These are phyloP conservation scores for Eupithecia inturbata DNA, from an alignment of 2,888 invertebrate genomes.

Conservation along the genomic window DNA sequence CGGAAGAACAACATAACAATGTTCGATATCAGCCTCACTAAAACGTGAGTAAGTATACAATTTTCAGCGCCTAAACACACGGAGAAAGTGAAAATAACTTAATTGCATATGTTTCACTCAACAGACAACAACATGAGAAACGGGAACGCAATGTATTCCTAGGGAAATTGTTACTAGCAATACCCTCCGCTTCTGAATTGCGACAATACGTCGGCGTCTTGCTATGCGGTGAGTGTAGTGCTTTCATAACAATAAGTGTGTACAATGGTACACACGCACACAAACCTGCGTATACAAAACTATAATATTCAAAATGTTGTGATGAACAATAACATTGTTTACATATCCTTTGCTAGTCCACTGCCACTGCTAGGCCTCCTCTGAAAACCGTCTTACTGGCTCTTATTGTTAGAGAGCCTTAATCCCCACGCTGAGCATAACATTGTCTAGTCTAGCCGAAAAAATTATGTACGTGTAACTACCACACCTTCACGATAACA, in stretches of 20 bases:
- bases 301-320: not conserved
- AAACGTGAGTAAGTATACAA: conserved; percentile 80
- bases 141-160: conserved; percentile 46
- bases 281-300: not conserved
- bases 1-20: conserved; percentile 52
- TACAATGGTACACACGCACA: conserved; percentile 14
- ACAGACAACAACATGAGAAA: conserved; percentile 45
- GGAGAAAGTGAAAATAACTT: conserved; percentile 19
- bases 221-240: conserved; percentile 64
- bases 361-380: not conserved
- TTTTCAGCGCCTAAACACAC: conserved; percentile 15
- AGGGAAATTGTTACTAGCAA: conserved; percentile 47
- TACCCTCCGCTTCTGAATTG: conserved; percentile 59
- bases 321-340: not conserved
- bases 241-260: conserved; percentile 36
- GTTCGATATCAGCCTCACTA: conserved; percentile 63
- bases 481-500: not conserved
- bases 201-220: conserved; percentile 71
- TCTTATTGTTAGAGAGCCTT: not conserved
- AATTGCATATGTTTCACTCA: conserved; percentile 29
- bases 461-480: not conserved
- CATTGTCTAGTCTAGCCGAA: not conserved
- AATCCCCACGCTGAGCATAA: not conserved
- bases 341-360: not conserved
- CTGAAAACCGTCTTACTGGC: not conserved